phyloP scores from a whole-genome alignment of 2,888 invertebrate genomes.

The Mantis religiosa region DNA sequence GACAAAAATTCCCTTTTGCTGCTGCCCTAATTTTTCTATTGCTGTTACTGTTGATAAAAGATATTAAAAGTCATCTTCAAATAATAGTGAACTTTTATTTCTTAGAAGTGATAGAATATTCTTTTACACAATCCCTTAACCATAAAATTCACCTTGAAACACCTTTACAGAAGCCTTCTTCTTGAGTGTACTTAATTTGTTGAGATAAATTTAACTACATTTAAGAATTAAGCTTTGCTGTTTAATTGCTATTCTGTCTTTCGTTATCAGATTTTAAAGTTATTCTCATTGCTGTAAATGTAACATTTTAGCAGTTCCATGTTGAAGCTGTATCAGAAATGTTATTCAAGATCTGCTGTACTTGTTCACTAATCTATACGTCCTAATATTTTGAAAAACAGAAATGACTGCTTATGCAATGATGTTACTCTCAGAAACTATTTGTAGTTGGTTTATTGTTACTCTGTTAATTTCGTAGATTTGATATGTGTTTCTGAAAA shows the following conservation, averaged over 20 bases:
- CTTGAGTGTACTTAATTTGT: neutral
- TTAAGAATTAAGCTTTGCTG: neutral
- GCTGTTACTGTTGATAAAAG: conserved; percentile 13
- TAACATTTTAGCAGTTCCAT: too few relatives aligned
- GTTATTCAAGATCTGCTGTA: too few relatives aligned
- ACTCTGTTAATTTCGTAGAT: too few relatives aligned
- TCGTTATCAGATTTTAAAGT: neutral
- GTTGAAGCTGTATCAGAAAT: too few relatives aligned
- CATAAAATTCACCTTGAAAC: neutral
- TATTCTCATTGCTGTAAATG: too few relatives aligned
- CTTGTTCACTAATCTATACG: too few relatives aligned
- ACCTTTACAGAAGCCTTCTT: neutral
- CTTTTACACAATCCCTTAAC: neutral
- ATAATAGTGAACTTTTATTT: neutral
- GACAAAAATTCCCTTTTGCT: neutral
- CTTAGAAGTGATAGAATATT: neutral
- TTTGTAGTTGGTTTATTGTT: too few relatives aligned
- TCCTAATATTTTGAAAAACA: too few relatives aligned
- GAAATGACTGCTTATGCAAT: too few relatives aligned
- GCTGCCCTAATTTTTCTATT: conserved; percentile 12
- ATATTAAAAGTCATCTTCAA: conserved; percentile 11
- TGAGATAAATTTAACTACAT: neutral
- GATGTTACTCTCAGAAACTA: too few relatives aligned
- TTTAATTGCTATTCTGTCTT: neutral
- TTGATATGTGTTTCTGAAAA: too few relatives aligned